Percentiles rank a stretch among this genome's conserved stretches.
These are phyloP conservation scores for Conus canariensis DNA, from an alignment of 2,888 invertebrate genomes.

Conservation along the genomic window DNA sequence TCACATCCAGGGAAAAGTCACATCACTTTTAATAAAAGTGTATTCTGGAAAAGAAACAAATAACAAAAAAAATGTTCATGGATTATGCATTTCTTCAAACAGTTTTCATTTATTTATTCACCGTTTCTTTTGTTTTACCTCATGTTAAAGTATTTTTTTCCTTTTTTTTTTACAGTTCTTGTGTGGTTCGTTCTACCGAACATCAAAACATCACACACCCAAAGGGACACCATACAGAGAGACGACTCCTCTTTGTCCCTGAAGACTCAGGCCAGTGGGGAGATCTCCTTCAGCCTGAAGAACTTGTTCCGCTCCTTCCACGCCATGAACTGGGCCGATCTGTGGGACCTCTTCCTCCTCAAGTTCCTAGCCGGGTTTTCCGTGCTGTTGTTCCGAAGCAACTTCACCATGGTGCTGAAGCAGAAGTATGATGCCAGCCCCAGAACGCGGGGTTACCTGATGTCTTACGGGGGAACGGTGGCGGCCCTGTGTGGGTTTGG, in stretches of 20 bases:
- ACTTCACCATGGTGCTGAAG: constrained; percentile 71
- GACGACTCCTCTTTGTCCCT: constrained; percentile 51
- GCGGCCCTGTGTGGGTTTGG: constrained; percentile 73
- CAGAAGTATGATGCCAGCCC: constrained; percentile 71
- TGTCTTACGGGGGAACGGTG: constrained; percentile 73
- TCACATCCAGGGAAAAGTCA: no score
- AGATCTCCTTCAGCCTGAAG: constrained; percentile 59
- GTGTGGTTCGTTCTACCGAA: constrained; percentile 53
- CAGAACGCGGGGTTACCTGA: constrained; percentile 73
- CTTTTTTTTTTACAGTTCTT: constrained; percentile 42
- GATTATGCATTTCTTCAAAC: no score
- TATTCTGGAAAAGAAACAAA: no score
- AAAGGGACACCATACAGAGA: background rate
- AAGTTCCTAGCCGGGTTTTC: constrained; percentile 75
- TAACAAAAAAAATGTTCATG: no score
- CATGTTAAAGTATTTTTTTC: background rate
- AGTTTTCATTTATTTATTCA: no score
- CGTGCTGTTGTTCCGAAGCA: constrained; percentile 74
- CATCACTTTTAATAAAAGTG: no score
- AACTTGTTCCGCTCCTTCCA: constrained; percentile 60
- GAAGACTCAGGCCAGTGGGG: constrained; percentile 53
- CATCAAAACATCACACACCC: background rate
- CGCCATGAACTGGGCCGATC: constrained; percentile 68
- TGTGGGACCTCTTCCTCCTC: constrained; percentile 77
- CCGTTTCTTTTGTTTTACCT: no score